Percentiles rank a stretch among this genome's conserved stretches.
These are phyloP conservation scores for Parnassius smintheus DNA, from an alignment of 2,888 invertebrate genomes.

Conservation along the genomic window DNA sequence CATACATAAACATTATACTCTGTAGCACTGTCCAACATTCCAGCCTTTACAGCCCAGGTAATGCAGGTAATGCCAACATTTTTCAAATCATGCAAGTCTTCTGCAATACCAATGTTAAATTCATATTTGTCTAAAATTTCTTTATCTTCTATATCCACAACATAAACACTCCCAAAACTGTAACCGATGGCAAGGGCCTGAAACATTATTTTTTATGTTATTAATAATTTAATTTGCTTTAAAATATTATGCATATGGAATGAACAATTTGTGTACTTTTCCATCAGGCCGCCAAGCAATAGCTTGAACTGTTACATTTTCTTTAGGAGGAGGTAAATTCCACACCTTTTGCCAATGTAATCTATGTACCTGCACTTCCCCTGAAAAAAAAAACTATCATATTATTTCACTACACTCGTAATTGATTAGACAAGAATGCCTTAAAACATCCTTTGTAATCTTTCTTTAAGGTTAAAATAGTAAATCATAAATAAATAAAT, in stretches of 20 bases:
- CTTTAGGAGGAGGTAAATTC: slow-evolving; percentile 88
- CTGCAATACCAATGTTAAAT: slow-evolving; percentile 60
- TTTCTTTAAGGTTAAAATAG: too few relatives aligned
- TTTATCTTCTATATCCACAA: slow-evolving; percentile 93
- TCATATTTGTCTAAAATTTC: slow-evolving; percentile 85
- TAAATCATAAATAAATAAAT: too few relatives aligned
- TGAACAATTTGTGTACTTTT: slow-evolving; percentile 78
- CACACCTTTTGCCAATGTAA: slow-evolving; percentile 97
- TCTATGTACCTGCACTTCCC: slow-evolving; percentile 93
- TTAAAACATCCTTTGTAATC: too few relatives aligned
- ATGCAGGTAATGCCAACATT: slow-evolving; percentile 86
- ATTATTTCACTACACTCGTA: too few relatives aligned
- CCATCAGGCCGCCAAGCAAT: slow-evolving; percentile 98
- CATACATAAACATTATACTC: slow-evolving; percentile 73
- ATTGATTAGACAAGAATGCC: too few relatives aligned
- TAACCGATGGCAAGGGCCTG: slow-evolving; percentile 86
- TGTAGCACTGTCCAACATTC: slow-evolving; percentile 65
- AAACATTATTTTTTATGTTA: slow-evolving; percentile 35
- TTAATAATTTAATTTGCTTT: slow-evolving; percentile 37
- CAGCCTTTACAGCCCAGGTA: slow-evolving; percentile 84
- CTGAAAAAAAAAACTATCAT: slow-evolving; percentile 63
- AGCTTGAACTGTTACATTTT: slow-evolving; percentile 86
- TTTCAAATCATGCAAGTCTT: slow-evolving; percentile 70
- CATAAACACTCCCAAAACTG: slow-evolving; percentile 84
- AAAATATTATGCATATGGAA: not conserved